Evolutionary conservation across 2,888 invertebrate species (phyloP).

Genomic region (Sthenelais limicola): DNA sequence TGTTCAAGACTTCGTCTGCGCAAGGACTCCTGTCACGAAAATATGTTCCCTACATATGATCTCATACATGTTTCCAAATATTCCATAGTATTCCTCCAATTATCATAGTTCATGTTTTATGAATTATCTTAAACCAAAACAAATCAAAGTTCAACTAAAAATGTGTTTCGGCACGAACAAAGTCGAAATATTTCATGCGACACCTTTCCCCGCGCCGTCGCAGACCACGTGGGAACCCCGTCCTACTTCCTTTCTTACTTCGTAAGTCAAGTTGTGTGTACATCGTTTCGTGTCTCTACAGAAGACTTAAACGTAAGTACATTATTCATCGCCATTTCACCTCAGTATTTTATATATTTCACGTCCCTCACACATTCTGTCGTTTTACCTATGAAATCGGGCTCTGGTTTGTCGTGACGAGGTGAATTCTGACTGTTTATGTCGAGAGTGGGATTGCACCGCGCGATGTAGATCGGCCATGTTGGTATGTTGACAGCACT

Average conservation of each 20-base stretch:
- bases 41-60: too few species aligned
- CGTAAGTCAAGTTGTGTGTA: slow-evolving; percentile 41
- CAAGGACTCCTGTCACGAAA: too few species aligned
- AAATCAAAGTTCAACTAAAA: too few species aligned
- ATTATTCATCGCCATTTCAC: not conserved
- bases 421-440: not conserved
- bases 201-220: not conserved
- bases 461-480: not conserved
- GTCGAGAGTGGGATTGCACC: too few species aligned
- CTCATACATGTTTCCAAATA: too few species aligned
- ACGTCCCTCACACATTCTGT: not conserved
- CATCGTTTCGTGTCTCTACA: slow-evolving; percentile 64
- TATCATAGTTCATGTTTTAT: too few species aligned
- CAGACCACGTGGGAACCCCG: too few species aligned
- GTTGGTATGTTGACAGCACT: not conserved
- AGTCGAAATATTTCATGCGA: not conserved
- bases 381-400: not conserved
- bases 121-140: too few species aligned
- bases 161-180: too few species aligned
- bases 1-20: too few species aligned
- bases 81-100: too few species aligned
- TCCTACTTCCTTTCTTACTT: not conserved
- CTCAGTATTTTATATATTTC: not conserved
- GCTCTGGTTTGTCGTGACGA: not conserved
- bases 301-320: slow-evolving; percentile 60